Evolutionary conservation across 2,113 vertebrate genomes (phyloP).

Genomic region (Petrocephalus zakoni): DNA sequence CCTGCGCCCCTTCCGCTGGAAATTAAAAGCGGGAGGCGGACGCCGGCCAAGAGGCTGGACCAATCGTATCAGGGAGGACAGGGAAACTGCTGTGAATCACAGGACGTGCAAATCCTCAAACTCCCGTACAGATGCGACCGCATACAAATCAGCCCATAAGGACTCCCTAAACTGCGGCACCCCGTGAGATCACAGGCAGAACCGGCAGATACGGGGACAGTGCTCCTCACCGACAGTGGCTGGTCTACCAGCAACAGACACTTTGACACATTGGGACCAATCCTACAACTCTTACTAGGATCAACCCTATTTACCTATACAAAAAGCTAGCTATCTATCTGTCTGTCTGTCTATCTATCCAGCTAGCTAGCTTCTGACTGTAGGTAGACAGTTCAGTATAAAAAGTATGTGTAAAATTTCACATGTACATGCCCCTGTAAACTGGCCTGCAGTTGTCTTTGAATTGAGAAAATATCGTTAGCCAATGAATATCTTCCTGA

Average conservation of each 20-base stretch:
- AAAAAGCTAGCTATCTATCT: background rate
- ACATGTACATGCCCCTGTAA: background rate
- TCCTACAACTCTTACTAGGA: background rate
- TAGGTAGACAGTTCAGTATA: too few species aligned
- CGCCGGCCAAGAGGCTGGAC: conserved; percentile 59
- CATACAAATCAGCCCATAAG: conserved; percentile 27
- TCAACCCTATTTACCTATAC: background rate
- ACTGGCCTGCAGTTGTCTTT: background rate
- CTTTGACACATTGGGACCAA: too few species aligned
- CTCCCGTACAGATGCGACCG: background rate
- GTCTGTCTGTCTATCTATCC: too few species aligned
- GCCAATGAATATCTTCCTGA: background rate
- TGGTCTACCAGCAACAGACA: background rate
- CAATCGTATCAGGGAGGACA: conserved; percentile 57
- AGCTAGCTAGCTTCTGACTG: too few species aligned
- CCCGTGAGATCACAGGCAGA: background rate
- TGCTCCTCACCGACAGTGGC: background rate
- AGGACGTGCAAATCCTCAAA: background rate
- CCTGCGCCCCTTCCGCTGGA: conserved; percentile 50
- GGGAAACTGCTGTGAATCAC: conserved; percentile 29
- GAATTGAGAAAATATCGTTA: background rate
- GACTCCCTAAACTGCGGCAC: background rate
- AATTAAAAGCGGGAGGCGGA: conserved; percentile 62
- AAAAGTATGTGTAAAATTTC: background rate
- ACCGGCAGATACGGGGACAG: background rate